phyloP scores from a whole-genome alignment of 2,797 vertebrate genomes.

The Neopelma chrysocephalum region DNA sequence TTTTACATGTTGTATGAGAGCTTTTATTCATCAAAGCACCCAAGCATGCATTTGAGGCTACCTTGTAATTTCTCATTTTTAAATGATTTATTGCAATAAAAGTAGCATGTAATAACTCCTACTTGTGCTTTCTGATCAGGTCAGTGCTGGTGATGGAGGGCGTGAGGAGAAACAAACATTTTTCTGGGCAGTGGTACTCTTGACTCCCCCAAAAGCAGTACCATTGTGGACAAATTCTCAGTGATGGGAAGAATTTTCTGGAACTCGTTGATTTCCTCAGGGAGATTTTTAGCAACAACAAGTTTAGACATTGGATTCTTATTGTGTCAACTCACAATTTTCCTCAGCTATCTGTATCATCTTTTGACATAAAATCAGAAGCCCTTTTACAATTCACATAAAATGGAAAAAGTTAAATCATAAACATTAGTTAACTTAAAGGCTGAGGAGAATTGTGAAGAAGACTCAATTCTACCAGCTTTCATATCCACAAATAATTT shows the following conservation, averaged over 20 bases:
- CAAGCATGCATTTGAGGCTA: not conserved
- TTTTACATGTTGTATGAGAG: not conserved
- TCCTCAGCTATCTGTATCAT: not conserved
- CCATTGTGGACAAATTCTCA: not conserved
- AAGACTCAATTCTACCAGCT: not conserved
- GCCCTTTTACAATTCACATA: not conserved
- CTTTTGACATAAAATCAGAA: not conserved
- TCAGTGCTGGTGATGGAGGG: not conserved
- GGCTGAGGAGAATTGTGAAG: not conserved
- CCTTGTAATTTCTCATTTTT: not conserved
- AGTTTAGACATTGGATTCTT: not conserved
- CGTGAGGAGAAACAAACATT: not conserved
- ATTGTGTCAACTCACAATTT: not conserved
- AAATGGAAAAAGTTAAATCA: not conserved
- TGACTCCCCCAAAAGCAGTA: not conserved
- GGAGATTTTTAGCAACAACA: not conserved
- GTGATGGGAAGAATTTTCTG: not conserved
- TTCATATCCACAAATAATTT: not conserved
- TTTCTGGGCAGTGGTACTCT: not conserved
- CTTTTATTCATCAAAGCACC: slow-evolving; percentile 14
- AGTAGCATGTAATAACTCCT: not conserved
- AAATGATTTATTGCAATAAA: not conserved
- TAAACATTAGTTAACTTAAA: not conserved
- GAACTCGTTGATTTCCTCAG: not conserved
- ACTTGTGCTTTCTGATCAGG: not conserved